Conservation (phyloP, 2,797 vertebrate species). For the Parauchenoglanis ngamensis region DNA sequence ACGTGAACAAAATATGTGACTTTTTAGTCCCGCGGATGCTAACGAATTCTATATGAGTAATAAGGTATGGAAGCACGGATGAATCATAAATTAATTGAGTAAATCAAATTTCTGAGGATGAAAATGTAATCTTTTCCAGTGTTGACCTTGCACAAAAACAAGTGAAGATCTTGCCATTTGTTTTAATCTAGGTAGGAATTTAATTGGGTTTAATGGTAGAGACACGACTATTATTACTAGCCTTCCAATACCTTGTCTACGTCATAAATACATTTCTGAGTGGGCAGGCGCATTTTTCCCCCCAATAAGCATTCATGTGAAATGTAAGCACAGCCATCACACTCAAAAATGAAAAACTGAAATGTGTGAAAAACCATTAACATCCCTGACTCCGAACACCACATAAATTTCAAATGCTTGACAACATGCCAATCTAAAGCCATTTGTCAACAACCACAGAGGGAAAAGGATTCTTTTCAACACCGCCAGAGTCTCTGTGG, state of each 20-base stretch:
- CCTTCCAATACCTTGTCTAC: neutral
- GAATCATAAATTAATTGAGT: neutral
- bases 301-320: conserved; percentile 28
- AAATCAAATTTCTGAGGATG: neutral
- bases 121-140: neutral
- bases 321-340: conserved; percentile 46
- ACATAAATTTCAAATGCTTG: conserved; percentile 54
- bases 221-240: neutral
- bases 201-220: neutral
- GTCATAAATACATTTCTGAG: neutral
- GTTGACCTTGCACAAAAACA: neutral
- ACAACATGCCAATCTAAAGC: conserved; percentile 56
- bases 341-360: conserved; percentile 54
- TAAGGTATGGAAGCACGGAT: neutral
- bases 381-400: conserved; percentile 53
- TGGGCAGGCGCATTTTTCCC: neutral
- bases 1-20: neutral
- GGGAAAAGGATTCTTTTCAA: conserved; percentile 52
- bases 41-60: conserved; percentile 30
- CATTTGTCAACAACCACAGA: conserved; percentile 56
- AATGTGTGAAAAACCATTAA: conserved; percentile 56
- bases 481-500: conserved; percentile 46
- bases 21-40: conserved; percentile 5
- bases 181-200: neutral
- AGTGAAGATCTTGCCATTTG: neutral